These are phyloP conservation scores for Xanthostigma xanthostigma DNA, from an alignment of 2,888 invertebrate species.

Conservation along the genomic window DNA sequence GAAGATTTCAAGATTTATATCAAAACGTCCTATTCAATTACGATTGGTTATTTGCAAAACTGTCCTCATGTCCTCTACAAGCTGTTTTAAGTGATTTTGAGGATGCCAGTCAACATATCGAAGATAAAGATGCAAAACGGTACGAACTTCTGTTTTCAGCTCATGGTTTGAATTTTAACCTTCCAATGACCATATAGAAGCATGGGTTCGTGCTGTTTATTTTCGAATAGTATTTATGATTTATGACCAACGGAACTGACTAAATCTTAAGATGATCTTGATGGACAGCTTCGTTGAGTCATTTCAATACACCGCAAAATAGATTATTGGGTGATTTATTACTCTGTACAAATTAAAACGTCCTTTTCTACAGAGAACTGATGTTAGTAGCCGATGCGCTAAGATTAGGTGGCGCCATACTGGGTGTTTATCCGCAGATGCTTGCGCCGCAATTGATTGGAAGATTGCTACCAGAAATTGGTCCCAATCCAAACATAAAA, in stretches of 20 bases:
- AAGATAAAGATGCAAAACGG: slow-evolving; percentile 68
- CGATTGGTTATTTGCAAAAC: slow-evolving; percentile 92
- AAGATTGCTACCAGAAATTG: slow-evolving; percentile 81
- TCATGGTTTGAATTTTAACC: no score
- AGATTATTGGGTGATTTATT: no score
- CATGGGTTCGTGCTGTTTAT: background rate
- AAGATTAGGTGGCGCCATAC: slow-evolving; percentile 84
- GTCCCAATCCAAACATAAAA: slow-evolving; percentile 65
- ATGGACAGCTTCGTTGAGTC: no score
- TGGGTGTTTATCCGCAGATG: slow-evolving; percentile 89
- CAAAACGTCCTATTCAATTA: slow-evolving; percentile 92
- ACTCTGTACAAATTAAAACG: no score
- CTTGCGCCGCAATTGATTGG: slow-evolving; percentile 88
- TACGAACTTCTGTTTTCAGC: slow-evolving; percentile 18
- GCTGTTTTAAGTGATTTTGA: slow-evolving; percentile 91
- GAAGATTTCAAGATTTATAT: slow-evolving; percentile 79
- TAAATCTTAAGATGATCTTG: no score
- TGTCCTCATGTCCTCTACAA: slow-evolving; percentile 89
- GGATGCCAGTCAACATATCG: slow-evolving; percentile 72
- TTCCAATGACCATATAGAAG: background rate
- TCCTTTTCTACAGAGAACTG: slow-evolving; percentile 47
- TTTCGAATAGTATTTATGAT: no score
- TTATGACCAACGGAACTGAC: no score
- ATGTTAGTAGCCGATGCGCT: slow-evolving; percentile 88
- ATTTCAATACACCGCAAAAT: no score